Conservation (phyloP, 2,888 invertebrate genomes). For the Stegana nigrithorax region DNA sequence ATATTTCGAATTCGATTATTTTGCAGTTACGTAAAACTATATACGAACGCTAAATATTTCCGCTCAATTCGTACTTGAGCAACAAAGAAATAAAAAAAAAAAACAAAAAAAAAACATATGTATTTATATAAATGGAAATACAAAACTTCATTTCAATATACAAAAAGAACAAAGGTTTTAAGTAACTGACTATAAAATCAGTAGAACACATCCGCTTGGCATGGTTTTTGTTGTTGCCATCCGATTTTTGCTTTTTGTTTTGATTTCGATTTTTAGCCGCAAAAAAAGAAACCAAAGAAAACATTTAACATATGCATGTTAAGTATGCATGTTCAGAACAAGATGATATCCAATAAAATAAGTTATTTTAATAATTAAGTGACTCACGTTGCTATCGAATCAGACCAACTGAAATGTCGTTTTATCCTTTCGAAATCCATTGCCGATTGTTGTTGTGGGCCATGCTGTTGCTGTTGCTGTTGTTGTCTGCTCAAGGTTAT, state of each 20-base stretch:
- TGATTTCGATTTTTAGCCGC: neutral
- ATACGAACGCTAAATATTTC: neutral
- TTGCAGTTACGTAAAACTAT: too few species aligned
- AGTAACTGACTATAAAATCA: conserved; percentile 29
- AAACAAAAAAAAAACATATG: too few species aligned
- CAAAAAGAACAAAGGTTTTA: conserved; percentile 33
- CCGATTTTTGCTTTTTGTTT: conserved; percentile 8
- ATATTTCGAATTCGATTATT: too few species aligned
- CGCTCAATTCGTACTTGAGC: neutral
- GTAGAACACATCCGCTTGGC: neutral
- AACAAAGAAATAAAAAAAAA: too few species aligned
- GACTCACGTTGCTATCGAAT: conserved; percentile 65
- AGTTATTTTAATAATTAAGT: conserved; percentile 1
- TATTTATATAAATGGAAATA: conserved; percentile 13
- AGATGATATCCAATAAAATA: neutral
- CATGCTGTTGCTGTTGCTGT: conserved; percentile 34
- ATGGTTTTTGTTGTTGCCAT: too few species aligned
- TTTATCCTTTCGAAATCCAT: conserved; percentile 63
- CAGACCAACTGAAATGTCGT: conserved; percentile 66
- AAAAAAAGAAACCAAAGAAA: conserved; percentile 1
- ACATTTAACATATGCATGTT: too few species aligned
- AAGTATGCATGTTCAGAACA: too few species aligned
- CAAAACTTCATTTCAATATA: conserved; percentile 26
- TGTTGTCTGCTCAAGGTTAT: conserved; percentile 48
- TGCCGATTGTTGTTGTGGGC: conserved; percentile 39